Percentiles rank a stretch among this genome's conserved stretches.
Conservation (phyloP, 1,140 invertebrate genomes). For the Solen grandis region DNA sequence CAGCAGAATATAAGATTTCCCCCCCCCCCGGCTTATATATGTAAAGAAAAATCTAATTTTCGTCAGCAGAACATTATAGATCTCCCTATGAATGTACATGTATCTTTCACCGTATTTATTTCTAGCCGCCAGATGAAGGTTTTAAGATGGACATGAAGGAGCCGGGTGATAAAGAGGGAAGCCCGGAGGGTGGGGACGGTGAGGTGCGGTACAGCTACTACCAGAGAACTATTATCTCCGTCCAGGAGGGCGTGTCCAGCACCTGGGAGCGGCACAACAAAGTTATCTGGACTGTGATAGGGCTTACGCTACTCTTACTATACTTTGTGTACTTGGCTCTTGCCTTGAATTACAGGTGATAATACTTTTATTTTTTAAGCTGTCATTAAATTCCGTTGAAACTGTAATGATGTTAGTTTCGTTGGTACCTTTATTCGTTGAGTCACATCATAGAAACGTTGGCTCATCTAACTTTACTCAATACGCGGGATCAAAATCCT, state of each 20-base stretch:
- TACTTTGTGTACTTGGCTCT: conserved; percentile 60
- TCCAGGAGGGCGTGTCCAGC: not conserved
- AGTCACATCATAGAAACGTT: not conserved
- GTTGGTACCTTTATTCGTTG: not conserved
- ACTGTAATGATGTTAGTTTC: not conserved
- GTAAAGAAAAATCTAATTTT: no score
- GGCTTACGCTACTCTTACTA: conserved; percentile 27
- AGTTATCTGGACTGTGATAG: conserved; percentile 31
- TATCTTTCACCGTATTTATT: no score
- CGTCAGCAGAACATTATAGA: no score
- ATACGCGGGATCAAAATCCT: no score
- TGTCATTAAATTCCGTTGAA: not conserved
- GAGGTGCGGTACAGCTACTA: conserved; percentile 20
- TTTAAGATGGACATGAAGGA: no score
- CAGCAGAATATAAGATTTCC: no score
- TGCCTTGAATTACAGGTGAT: conserved; percentile 56
- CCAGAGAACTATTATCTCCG: not conserved
- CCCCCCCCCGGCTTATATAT: no score
- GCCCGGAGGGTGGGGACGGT: not conserved
- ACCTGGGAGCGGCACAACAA: conserved; percentile 8
- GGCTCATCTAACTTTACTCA: not conserved
- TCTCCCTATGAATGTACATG: no score
- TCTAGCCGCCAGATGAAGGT: no score
- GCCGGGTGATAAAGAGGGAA: no score
- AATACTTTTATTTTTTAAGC: not conserved